Base-by-base conservation (phyloP, 37 sponge, comb jelly and placozoan species). In the Petrosia ficiformis region DNA sequence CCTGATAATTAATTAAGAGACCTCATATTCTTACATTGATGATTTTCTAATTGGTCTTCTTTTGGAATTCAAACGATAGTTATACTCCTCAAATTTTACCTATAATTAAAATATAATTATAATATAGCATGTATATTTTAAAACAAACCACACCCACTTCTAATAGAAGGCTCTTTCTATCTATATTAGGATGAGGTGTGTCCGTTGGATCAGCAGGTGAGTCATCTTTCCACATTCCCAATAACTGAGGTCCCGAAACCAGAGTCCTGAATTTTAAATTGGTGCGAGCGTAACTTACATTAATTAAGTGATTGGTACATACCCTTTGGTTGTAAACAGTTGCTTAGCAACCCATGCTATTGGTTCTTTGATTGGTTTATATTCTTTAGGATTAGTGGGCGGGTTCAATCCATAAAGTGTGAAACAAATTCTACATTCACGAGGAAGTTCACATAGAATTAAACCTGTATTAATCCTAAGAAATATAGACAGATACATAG, bases 141-240 rank as follows among this genome's bases (percentile, higher is more conserved):
- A 16, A 16, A 16, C 16, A 16, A 19, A 16, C 14, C 16, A 16
- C 10, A 10, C 54, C 10, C 69, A 86, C 80, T 80, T 86, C 80
- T 31, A 86, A 58, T 0, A 79, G 19, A 32, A 75, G 65, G 70
- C 70, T 75, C 52, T 74, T 69, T 14, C 67, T 44, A 58, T 71
- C 33, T 4, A 85, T 43, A 63, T 86, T 44, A 35, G 59, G 26
- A 68, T 56, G 69, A 0, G 69, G 42, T 21, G 80, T 74, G 60
- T 80, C 80, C 44, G 75, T 42, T 5, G 86, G 86, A n/a, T 79
- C 86, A 42, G 76, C 71, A 0, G 59, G 74, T n/a, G 63, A 61
- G 33, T 79, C 86, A 1, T 68, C 86, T 44, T 32, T 19, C 86
- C 86, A 86, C 80, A 86, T 29, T n/a, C 75, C 76, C 30, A 86